Evolutionary conservation across 35 echinoderm and acorn worm species (phyloP).

Genomic region (Strongylocentrotus purpuratus): DNA sequence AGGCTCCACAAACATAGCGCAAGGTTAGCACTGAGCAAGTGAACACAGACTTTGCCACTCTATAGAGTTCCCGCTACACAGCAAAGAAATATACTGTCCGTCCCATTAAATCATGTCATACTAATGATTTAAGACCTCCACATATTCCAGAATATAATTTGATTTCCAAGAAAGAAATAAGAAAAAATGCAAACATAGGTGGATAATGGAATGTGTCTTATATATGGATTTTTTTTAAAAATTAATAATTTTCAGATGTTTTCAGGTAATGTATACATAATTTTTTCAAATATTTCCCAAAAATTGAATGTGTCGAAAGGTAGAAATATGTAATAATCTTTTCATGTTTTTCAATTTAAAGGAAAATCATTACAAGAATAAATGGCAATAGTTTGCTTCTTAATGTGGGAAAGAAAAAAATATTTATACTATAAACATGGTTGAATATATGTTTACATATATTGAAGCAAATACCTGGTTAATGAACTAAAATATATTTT

Average conservation of each 20-base stretch:
- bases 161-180: neutral
- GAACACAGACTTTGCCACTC: constrained; percentile 1
- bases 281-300: neutral
- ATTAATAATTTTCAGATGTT: neutral
- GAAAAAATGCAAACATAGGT: neutral
- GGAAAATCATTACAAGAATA: neutral
- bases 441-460: neutral
- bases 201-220: neutral
- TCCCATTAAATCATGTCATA: neutral
- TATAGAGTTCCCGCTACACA: neutral
- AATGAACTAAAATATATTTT: neutral
- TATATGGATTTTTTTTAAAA: neutral
- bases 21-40: neutral
- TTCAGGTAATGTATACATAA: neutral
- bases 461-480: neutral
- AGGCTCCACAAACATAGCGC: neutral
- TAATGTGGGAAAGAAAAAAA: neutral
- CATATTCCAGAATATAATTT: neutral
- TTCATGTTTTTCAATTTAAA: neutral
- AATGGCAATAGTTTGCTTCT: neutral
- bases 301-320: neutral
- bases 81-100: neutral
- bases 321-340: neutral
- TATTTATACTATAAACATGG: neutral
- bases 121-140: neutral